phyloP scores from a whole-genome alignment of 2,888 invertebrate genomes.

The Drosophila trichaetosa region DNA sequence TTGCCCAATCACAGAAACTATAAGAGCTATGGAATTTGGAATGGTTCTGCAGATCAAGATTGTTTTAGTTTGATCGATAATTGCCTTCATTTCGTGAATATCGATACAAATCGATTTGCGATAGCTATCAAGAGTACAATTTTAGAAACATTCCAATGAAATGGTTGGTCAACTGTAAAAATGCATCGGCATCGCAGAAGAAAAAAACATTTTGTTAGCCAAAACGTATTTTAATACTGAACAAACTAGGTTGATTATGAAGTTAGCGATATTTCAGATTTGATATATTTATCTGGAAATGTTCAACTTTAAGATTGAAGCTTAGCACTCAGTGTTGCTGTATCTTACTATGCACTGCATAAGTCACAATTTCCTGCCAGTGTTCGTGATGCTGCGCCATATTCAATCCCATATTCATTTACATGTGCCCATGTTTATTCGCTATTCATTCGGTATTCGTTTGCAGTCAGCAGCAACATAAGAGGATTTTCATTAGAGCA shows the following conservation, averaged over 20 bases:
- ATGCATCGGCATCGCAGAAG: background rate
- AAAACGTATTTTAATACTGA: background rate
- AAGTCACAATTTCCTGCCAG: conserved; percentile 39
- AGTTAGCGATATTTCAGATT: background rate
- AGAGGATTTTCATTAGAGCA: conserved; percentile 79
- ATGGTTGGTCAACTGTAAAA: background rate
- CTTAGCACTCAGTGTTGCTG: background rate
- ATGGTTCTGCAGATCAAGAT: background rate
- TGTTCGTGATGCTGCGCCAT: conserved; percentile 26
- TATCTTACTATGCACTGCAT: background rate
- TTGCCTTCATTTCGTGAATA: background rate
- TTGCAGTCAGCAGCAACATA: conserved; percentile 54
- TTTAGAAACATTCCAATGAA: background rate
- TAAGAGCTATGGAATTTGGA: background rate
- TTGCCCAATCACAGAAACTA: background rate
- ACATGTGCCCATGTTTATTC: conserved; percentile 16
- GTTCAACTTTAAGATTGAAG: background rate
- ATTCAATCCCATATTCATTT: conserved; percentile 19
- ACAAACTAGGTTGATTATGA: background rate
- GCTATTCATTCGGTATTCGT: conserved; percentile 18
- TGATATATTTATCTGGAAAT: background rate
- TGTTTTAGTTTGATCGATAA: background rate
- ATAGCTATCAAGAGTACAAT: background rate
- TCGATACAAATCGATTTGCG: background rate
- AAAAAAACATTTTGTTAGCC: background rate